Conservation (phyloP, 2,888 invertebrate species). For the Drosophila phalerata region DNA sequence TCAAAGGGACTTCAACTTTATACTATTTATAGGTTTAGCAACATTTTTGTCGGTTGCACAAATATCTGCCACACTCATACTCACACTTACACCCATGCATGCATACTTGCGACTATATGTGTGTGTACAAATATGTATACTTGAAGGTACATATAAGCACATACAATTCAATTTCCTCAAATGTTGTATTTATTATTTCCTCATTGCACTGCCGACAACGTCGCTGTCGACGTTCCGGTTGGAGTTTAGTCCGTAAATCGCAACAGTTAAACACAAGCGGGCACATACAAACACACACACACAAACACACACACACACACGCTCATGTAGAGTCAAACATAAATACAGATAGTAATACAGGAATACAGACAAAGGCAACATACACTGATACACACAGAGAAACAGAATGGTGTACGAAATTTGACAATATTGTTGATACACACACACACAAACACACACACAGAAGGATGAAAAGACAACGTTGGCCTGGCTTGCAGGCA, state of each 20-base stretch:
- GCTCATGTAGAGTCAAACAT: conserved; percentile 2
- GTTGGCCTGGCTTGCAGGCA: conserved; percentile 47
- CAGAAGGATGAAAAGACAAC: conserved; percentile 27
- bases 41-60: conserved; percentile 53
- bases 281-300: conserved; percentile 10
- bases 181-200: conserved; percentile 82
- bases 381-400: conserved; percentile 15
- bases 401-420: conserved; percentile 58
- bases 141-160: conserved; percentile 52
- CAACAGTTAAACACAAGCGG: conserved; percentile 70
- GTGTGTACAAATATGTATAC: conserved; percentile 16
- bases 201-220: conserved; percentile 73
- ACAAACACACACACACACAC: conserved; percentile 14
- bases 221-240: conserved; percentile 41
- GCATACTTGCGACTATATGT: background rate
- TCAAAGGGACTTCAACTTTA: too few relatives aligned
- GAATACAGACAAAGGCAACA: conserved; percentile 34
- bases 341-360: conserved; percentile 34
- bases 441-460: conserved; percentile 40
- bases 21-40: background rate
- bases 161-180: conserved; percentile 82
- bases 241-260: conserved; percentile 74
- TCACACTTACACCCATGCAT: conserved; percentile 12
- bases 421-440: conserved; percentile 76
- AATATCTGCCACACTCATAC: conserved; percentile 15